Evolutionary conservation across 2,113 vertebrate genomes (phyloP).

Genomic region (Microtus pennsylvanicus): DNA sequence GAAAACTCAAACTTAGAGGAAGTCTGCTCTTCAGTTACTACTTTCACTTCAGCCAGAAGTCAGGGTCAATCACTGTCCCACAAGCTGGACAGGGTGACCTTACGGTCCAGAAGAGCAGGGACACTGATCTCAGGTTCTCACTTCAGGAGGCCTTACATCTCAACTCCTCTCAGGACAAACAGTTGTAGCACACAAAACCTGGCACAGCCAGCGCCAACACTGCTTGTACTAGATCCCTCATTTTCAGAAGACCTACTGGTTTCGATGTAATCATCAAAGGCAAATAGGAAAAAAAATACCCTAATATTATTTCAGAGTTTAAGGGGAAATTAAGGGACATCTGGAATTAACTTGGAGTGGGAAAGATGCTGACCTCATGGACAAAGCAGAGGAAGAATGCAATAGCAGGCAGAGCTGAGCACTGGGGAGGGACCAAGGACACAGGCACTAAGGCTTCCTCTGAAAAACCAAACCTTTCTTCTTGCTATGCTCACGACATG

Average conservation of each 20-base stretch:
- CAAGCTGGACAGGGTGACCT: not conserved
- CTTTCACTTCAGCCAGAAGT: not conserved
- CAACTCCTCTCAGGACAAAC: not conserved
- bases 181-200: constrained; percentile 9
- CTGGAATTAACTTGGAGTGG: constrained; percentile 65
- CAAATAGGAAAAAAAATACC: constrained; percentile 61
- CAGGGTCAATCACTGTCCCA: not conserved
- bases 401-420: not conserved
- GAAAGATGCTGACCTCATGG: constrained; percentile 57
- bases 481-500: not conserved
- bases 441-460: not conserved
- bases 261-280: constrained; percentile 64
- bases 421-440: not conserved
- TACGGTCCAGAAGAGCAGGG: not conserved
- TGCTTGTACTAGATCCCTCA: not conserved
- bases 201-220: not conserved
- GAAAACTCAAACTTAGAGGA: not conserved
- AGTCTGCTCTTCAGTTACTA: not conserved
- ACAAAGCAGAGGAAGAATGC: not conserved
- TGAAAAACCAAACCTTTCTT: not conserved
- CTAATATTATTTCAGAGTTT: constrained; percentile 64
- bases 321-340: constrained; percentile 65
- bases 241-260: constrained; percentile 60
- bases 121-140: constrained; percentile 19
- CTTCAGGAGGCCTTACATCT: not conserved